Evolutionary conservation across 2,888 invertebrate genomes (phyloP), one percentile per base, ranked within the genome.

Genomic region (Cremastinae sp.): DNA sequence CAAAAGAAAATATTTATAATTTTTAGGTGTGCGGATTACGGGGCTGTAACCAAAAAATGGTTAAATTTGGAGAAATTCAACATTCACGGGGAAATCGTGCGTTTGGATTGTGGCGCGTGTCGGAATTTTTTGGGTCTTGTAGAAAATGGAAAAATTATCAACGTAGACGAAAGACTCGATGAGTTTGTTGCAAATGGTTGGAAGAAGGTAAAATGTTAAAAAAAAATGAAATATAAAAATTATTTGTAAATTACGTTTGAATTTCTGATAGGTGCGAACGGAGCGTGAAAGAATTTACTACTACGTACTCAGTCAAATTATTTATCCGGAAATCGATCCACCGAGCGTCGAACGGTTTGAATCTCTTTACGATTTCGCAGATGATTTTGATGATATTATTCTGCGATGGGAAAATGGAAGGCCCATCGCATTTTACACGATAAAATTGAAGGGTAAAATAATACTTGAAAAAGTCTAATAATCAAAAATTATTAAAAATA

Each of bases 41-140:
- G 74, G 28, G 90, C 51, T 91, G 91, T 81, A 92, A 90, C 86
- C 88, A 69, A 28, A 77, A 81, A 69, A 65, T 65, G 75, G 22
- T 71, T 84, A 43, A 65, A 84, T 66, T 45, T 81, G 22, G 56
- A 77, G 43, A 12, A 39, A 22, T 79, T 77, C 14, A 75, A 77
- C 18, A 81, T 84, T 61, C 45, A 61, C 4, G 80, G 79, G 7
- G 62, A 82, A 2, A 73, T 83, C 37, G n/a, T 45, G 10, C 81
- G 84, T 9, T 35, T 83, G 55, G 79, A 84, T 73, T 84, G 84
- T 74, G 41, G 45, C 20, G 8, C 71, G 8, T 83, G 84, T 58
- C 47, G 74, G 14, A 56, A 75, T 59, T 84, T 83, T 45, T 18
- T 84, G 51, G 79, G 72, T 0, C 28, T 83, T 37, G 22, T 65